Conservation (phyloP, 2,888 invertebrate species). For the Pelosia muscerda region DNA sequence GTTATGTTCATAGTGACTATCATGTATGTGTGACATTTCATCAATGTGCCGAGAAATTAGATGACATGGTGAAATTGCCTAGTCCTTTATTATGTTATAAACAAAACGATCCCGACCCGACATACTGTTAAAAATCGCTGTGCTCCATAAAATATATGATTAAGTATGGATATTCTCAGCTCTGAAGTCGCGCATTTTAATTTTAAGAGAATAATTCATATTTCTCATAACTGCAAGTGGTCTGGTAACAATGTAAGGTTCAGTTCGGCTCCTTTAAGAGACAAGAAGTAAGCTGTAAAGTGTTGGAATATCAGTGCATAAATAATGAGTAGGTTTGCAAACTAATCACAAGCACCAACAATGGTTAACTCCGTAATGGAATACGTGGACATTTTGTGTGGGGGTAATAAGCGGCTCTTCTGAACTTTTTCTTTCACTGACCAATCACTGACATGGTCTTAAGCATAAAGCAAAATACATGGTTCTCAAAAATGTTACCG, state of each 20-base stretch:
- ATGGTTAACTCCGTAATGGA: constrained; percentile 12
- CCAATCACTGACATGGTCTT: constrained; percentile 30
- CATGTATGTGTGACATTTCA: neutral
- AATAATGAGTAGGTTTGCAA: constrained; percentile 20
- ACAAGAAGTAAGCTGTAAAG: constrained; percentile 7
- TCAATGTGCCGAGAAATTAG: constrained; percentile 8
- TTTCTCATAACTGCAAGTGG: constrained; percentile 14
- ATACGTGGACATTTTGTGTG: neutral
- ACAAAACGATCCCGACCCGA: neutral
- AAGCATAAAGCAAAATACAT: constrained; percentile 30
- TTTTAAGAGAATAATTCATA: constrained; percentile 15
- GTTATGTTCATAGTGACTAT: neutral
- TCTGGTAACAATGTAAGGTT: constrained; percentile 15
- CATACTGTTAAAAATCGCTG: neutral
- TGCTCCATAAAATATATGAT: neutral
- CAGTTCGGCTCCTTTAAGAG: constrained; percentile 20
- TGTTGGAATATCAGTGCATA: constrained; percentile 29
- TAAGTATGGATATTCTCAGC: neutral
- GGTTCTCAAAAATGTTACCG: constrained; percentile 29
- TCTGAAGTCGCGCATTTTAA: neutral
- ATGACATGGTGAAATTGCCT: constrained; percentile 10
- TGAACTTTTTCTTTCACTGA: constrained; percentile 16
- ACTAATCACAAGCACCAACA: constrained; percentile 17
- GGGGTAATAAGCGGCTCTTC: constrained; percentile 9
- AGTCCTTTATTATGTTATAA: neutral